Conservation (phyloP, 2,113 vertebrate species). For the Cinclus mexicanus region DNA sequence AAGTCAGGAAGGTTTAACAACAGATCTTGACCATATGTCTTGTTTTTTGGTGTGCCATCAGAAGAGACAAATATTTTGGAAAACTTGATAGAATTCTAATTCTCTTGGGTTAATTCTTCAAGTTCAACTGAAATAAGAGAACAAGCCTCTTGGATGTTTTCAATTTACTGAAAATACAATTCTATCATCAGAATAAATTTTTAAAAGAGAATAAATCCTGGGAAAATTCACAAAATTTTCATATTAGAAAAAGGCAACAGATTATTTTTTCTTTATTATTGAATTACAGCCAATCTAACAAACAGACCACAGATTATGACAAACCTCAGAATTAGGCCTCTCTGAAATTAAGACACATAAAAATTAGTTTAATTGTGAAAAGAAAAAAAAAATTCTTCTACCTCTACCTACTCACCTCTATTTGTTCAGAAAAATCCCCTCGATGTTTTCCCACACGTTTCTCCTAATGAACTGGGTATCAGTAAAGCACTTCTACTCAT, state of each 20-base stretch:
- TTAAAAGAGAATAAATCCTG: not conserved
- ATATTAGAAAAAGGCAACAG: not conserved
- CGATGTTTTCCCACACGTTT: not conserved
- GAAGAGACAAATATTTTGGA: not conserved
- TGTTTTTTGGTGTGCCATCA: not conserved
- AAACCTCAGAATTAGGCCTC: not conserved
- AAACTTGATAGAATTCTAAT: not conserved
- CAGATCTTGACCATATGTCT: not conserved
- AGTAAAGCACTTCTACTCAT: not conserved
- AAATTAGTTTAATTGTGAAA: not conserved
- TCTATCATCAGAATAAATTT: not conserved
- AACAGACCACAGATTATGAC: not conserved
- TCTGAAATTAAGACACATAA: not conserved
- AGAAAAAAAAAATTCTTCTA: not conserved
- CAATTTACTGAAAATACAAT: not conserved
- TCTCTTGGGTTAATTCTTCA: not conserved
- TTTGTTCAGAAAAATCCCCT: not conserved
- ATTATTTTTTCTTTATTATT: not conserved
- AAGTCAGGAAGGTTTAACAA: not conserved
- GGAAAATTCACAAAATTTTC: not conserved
- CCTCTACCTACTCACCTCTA: not conserved
- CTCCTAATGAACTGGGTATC: not conserved
- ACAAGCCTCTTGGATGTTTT: not conserved
- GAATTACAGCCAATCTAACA: not conserved
- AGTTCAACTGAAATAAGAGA: not conserved